phyloP scores from a whole-genome alignment of 2,888 invertebrate species.

The Lasioglossum morio region DNA sequence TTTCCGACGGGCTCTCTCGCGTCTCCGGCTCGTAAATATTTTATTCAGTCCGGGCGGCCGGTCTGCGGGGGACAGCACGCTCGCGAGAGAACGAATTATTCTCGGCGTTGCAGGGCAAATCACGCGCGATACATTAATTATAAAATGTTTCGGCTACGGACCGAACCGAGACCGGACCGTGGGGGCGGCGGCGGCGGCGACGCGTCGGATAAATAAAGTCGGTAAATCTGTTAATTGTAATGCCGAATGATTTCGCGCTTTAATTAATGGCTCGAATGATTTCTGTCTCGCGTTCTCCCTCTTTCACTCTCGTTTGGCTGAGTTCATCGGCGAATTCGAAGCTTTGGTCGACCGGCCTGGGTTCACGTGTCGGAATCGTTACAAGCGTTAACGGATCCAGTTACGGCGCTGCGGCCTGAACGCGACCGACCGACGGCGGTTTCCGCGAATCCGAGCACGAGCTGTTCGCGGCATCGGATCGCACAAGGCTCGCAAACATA shows the following conservation, averaged over 20 bases:
- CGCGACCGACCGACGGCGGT: background rate
- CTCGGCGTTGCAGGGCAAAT: background rate
- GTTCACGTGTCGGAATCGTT: conserved; percentile 15
- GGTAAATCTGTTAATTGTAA: conserved; percentile 10
- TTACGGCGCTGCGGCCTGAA: background rate
- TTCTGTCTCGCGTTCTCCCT: background rate
- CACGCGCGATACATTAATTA: conserved; percentile 27
- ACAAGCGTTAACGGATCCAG: background rate
- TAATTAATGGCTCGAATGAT: background rate
- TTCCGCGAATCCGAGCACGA: conserved; percentile 5
- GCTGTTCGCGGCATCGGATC: background rate
- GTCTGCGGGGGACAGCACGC: conserved; percentile 11
- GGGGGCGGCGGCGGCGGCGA: background rate
- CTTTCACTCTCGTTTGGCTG: background rate
- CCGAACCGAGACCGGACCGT: background rate
- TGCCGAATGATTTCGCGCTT: conserved; percentile 21
- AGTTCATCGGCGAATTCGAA: background rate
- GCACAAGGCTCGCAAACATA: background rate
- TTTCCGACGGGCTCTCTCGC: conserved; percentile 14
- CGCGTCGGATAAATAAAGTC: conserved; percentile 28
- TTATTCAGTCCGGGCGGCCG: conserved; percentile 14
- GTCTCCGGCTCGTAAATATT: conserved; percentile 37
- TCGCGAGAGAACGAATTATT: conserved; percentile 33
- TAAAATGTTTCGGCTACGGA: conserved; percentile 13
- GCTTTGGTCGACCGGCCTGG: background rate